Evolutionary conservation across 2,797 vertebrate species (phyloP).

Genomic region (Brachymystax lenok): DNA sequence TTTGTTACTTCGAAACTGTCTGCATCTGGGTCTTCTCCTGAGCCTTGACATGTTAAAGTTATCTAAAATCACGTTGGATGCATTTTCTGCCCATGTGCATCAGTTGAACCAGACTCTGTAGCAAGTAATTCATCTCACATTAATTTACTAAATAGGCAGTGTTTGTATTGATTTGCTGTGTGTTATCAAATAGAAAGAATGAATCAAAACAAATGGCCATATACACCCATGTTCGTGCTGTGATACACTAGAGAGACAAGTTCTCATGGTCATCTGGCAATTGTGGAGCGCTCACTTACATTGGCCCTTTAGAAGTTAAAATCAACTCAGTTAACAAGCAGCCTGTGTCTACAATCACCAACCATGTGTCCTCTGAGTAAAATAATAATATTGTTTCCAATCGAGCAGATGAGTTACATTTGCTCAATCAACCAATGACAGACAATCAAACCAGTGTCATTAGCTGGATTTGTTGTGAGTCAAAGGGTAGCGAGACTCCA

Average conservation of each 20-base stretch:
- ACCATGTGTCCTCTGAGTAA: background rate
- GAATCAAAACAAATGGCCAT: background rate
- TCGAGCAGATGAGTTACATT: conserved; percentile 7
- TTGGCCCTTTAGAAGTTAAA: conserved; percentile 4
- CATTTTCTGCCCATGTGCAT: background rate
- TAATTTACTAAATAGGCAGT: background rate
- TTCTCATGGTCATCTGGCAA: background rate
- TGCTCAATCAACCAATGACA: background rate
- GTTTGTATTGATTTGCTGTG: conserved; percentile 9
- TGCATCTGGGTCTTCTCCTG: too few species aligned
- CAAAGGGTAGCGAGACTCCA: background rate
- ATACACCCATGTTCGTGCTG: background rate
- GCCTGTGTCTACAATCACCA: conserved; percentile 5
- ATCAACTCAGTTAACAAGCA: background rate
- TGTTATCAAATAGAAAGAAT: background rate
- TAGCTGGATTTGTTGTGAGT: background rate
- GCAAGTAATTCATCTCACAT: background rate
- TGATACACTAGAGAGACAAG: background rate
- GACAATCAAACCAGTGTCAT: background rate
- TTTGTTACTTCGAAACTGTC: too few species aligned
- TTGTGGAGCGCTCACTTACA: background rate
- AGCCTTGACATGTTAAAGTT: background rate
- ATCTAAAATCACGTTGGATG: background rate
- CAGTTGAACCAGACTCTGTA: background rate
- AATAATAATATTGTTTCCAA: conserved; percentile 3